These are phyloP conservation scores for Porites cylindrica DNA, from an alignment of 92 coral and sea anemone genomes.

Conservation along the genomic window DNA sequence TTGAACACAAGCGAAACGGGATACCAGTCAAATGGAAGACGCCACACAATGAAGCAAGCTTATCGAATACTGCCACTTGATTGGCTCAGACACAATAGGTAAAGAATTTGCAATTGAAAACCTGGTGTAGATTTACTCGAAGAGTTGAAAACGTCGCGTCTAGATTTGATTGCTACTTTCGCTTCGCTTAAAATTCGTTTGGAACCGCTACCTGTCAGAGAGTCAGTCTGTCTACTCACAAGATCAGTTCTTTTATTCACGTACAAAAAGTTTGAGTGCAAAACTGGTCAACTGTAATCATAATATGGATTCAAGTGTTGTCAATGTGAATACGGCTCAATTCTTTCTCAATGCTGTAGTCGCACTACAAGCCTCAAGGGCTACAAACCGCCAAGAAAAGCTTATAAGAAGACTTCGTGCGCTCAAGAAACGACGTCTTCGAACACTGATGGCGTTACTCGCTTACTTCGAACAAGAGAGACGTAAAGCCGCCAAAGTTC, in stretches of 20 bases:
- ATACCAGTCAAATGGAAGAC: conserved; percentile 27
- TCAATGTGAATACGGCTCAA: not conserved
- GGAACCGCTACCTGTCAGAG: not conserved
- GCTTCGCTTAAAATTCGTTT: conserved; percentile 14
- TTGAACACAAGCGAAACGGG: conserved; percentile 44
- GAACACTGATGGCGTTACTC: conserved; percentile 38
- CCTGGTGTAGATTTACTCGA: conserved; percentile 36
- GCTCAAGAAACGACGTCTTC: conserved; percentile 37
- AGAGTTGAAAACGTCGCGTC: conserved; percentile 1
- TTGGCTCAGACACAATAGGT: conserved; percentile 31
- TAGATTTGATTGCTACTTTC: not conserved
- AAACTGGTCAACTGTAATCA: not conserved
- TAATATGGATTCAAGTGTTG: conserved; percentile 18
- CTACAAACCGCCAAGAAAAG: conserved; percentile 7
- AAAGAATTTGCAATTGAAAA: conserved; percentile 39
- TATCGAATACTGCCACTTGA: conserved; percentile 27
- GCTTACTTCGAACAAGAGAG: conserved; percentile 13
- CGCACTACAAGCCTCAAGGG: conserved; percentile 32
- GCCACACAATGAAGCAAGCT: conserved; percentile 19
- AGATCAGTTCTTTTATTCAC: not conserved
- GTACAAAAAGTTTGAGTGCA: not conserved
- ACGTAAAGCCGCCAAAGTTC: not conserved
- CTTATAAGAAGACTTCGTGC: conserved; percentile 31
- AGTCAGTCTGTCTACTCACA: not conserved
- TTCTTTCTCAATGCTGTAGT: conserved; percentile 24